A percentile compares a stretch with the other conserved stretches of the same genome.
Conservation (phyloP, 2,797 vertebrate species). For the Spea hammondii region DNA sequence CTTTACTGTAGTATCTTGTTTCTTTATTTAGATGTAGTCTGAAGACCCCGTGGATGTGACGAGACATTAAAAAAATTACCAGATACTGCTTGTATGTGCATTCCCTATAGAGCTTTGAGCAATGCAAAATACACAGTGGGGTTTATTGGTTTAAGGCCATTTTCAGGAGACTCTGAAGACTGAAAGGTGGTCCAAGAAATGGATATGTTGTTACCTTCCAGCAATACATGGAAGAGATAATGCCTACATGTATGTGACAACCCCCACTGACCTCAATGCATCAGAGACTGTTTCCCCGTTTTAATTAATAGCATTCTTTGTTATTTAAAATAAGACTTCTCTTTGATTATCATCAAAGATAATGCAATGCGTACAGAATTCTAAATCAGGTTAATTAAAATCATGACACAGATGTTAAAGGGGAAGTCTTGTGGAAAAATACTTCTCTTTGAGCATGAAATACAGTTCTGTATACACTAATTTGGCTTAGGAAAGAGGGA, state of each 20-base stretch:
- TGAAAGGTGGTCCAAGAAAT: neutral
- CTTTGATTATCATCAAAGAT: neutral
- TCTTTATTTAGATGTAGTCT: neutral
- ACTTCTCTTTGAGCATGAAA: no score
- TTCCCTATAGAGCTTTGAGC: neutral
- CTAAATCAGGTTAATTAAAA: constrained; percentile 39
- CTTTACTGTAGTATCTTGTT: neutral
- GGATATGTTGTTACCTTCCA: neutral
- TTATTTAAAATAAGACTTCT: constrained; percentile 25
- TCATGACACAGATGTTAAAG: neutral
- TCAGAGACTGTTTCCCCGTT: neutral
- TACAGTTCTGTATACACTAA: no score
- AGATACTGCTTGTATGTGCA: neutral
- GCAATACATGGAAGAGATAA: neutral
- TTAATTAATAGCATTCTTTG: constrained; percentile 16
- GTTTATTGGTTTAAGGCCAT: neutral
- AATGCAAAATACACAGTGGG: neutral
- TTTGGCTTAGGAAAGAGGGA: no score
- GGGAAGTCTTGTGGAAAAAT: no score
- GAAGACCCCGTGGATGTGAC: neutral
- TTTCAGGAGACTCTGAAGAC: neutral
- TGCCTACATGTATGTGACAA: constrained; percentile 3
- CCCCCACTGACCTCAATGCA: constrained; percentile 6
- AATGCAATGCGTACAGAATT: constrained; percentile 23
- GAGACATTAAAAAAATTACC: neutral